Base-by-base conservation (phyloP, 2,797 vertebrate genomes). In the Enteromius afrohamiltoni region DNA sequence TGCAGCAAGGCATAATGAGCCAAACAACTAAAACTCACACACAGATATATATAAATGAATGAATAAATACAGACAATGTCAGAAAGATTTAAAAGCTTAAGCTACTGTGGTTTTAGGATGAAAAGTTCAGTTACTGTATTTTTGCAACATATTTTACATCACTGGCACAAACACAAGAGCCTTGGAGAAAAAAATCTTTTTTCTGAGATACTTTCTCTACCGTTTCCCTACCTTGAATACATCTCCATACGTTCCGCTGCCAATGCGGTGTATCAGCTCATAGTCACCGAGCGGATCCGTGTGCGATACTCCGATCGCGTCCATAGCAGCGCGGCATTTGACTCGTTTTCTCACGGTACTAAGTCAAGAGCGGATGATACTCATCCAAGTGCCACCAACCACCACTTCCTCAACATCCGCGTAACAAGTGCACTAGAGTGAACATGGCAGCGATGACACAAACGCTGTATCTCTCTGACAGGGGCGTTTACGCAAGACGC, bases 181-280 rank as follows among this genome's bases (percentile, higher is more conserved):
- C 6, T 6, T 13, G 4, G 17, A 8, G 64, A 51, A 31, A 55
- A 75, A 14, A 6, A 0, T 58, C 55, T 11, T 53, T 58, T 75
- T 11, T 53, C 5, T 17, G 2, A 29, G 1, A 8, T 9, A 73
- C 0, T n/a, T n/a, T 73, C 40, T 68, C 37, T 42, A 2, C 13
- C 21, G 17, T 29, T 45, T 5, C 14, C 40, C 77, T 90, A 95
- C 94, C 94, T 95, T 95, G 80, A 94, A 95, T 60, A 95, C 94
- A 81, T 95, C 94, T 49, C 94, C 94, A 82, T 95, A 95, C 8
- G 94, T 95, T 58, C 94, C 94, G 71, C 94, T 93, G 13, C 94
- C 94, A 16, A 94, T 93, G 77, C 94, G 92, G 82, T 93, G 93
- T 82, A 95, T 88, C 79, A 95, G 88, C 86, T 95, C 93, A 75